These are phyloP conservation scores for Elgonia sp. DNA, from an alignment of 2,888 invertebrate species.

Conservation along the genomic window DNA sequence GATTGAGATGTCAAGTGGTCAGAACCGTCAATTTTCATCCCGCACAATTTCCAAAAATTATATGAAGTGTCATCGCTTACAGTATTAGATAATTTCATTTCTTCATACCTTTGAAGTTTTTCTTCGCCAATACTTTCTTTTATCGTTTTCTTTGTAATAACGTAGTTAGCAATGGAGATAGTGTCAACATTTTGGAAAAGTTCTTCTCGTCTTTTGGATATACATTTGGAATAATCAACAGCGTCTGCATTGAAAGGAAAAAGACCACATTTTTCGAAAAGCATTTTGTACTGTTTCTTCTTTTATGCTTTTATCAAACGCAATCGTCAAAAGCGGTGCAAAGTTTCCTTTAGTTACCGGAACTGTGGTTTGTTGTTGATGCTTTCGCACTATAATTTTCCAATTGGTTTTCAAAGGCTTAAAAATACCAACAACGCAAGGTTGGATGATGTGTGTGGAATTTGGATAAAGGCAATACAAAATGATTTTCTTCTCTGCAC, in stretches of 20 bases:
- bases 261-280: slow-evolving; percentile 74
- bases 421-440: slow-evolving; percentile 79
- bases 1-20: background rate
- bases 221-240: slow-evolving; percentile 75
- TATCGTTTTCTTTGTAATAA: slow-evolving; percentile 29
- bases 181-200: slow-evolving; percentile 12
- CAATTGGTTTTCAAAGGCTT: slow-evolving; percentile 80
- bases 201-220: slow-evolving; percentile 46
- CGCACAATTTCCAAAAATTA: slow-evolving; percentile 42
- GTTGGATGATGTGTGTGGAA: slow-evolving; percentile 79
- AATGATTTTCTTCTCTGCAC: slow-evolving; percentile 79
- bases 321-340: slow-evolving; percentile 76
- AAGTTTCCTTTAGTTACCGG: slow-evolving; percentile 79
- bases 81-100: slow-evolving; percentile 5
- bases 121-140: slow-evolving; percentile 30
- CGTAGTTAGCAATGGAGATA: background rate
- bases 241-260: slow-evolving; percentile 76
- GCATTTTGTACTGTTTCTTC: slow-evolving; percentile 70
- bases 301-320: slow-evolving; percentile 53
- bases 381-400: slow-evolving; percentile 77
- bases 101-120: slow-evolving; percentile 19
- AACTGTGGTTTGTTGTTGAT: slow-evolving; percentile 76
- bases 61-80: slow-evolving; percentile 30
- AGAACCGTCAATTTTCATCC: slow-evolving; percentile 20
- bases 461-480: slow-evolving; percentile 77